phyloP scores from a whole-genome alignment of 2,888 invertebrate species.

The Villa cingulata region DNA sequence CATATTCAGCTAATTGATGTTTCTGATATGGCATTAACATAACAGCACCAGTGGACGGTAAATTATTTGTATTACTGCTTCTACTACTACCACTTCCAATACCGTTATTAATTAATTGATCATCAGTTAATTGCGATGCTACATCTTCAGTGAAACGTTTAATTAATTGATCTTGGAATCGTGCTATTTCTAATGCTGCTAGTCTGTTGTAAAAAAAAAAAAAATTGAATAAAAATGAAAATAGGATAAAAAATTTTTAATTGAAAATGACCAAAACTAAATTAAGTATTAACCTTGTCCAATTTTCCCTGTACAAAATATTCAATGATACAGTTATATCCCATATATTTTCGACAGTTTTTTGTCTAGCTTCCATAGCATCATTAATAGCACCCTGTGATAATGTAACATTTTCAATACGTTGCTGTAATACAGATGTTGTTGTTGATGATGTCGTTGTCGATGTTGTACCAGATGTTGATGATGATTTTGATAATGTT shows the following conservation, averaged over 20 bases:
- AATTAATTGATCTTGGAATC: conserved; percentile 72
- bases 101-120: conserved; percentile 39
- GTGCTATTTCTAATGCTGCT: conserved; percentile 38
- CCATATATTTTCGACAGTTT: conserved; percentile 81
- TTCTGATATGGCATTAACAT: conserved; percentile 29
- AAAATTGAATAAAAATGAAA: background rate
- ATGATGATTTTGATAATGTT: conserved; percentile 5
- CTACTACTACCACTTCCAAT: too few species aligned
- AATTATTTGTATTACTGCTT: conserved; percentile 19
- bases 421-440: conserved; percentile 19
- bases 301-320: conserved; percentile 78
- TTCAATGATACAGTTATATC: conserved; percentile 77
- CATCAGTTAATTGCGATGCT: conserved; percentile 39
- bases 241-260: background rate
- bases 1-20: conserved; percentile 41
- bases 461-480: conserved; percentile 25
- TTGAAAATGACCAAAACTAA: too few species aligned
- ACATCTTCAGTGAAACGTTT: conserved; percentile 67
- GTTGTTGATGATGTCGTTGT: conserved; percentile 20
- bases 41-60: conserved; percentile 35
- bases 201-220: conserved; percentile 23
- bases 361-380: conserved; percentile 45
- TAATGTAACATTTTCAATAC: conserved; percentile 26
- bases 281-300: conserved; percentile 57
- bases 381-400: conserved; percentile 30